These are phyloP conservation scores for Lateolabrax maculatus DNA, from an alignment of 2,797 vertebrate genomes.

Conservation along the genomic window DNA sequence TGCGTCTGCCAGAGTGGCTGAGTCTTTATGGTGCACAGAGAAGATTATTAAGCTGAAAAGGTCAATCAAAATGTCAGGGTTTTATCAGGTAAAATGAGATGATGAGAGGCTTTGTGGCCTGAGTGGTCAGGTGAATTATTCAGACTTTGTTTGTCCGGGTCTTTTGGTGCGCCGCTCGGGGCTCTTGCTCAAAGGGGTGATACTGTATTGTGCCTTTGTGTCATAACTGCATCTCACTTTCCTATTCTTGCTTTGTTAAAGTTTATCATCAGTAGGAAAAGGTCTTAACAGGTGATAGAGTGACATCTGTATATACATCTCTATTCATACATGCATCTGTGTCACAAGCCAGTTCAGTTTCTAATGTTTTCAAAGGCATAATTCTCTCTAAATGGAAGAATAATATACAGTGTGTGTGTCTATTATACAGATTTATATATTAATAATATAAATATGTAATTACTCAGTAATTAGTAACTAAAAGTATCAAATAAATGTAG, in stretches of 20 bases:
- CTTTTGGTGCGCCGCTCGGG: constrained; percentile 56
- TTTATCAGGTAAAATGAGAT: constrained; percentile 81
- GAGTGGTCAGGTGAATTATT: constrained; percentile 84
- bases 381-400: background rate
- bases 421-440: too few species aligned
- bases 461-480: too few species aligned
- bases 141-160: constrained; percentile 71
- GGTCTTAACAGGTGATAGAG: background rate
- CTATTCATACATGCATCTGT: background rate
- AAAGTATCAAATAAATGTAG: too few species aligned
- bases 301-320: background rate
- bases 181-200: constrained; percentile 24
- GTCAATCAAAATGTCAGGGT: constrained; percentile 76
- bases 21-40: background rate
- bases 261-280: constrained; percentile 15
- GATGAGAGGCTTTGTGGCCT: constrained; percentile 61
- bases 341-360: constrained; percentile 3
- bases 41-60: constrained; percentile 57
- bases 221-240: constrained; percentile 63
- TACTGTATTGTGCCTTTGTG: constrained; percentile 37
- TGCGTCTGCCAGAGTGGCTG: background rate
- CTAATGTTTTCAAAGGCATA: too few species aligned
- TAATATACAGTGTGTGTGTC: too few species aligned
- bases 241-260: constrained; percentile 33
- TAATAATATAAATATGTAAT: too few species aligned